These are phyloP conservation scores for Smutsia gigantea DNA, from an alignment of 2,797 vertebrate species.

Conservation along the genomic window DNA sequence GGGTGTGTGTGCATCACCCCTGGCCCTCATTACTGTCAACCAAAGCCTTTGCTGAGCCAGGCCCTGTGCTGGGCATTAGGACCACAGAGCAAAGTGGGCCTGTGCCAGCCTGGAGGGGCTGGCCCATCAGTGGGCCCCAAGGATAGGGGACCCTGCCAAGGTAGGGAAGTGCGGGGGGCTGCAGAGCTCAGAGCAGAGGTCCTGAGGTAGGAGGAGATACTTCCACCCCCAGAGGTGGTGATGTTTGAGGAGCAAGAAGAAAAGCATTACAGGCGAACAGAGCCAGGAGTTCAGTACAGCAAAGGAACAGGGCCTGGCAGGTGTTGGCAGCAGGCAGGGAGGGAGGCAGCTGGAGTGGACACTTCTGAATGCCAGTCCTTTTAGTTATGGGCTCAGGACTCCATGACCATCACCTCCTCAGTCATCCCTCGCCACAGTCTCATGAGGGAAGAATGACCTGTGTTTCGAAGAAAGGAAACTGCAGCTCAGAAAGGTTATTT, in stretches of 20 bases:
- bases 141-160: too few relatives aligned
- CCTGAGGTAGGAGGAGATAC: background rate
- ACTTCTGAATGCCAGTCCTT: background rate
- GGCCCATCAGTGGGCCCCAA: rapidly evolving
- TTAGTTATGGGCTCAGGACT: background rate
- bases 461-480: background rate
- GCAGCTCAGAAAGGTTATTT: background rate
- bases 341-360: background rate
- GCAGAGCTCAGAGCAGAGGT: background rate
- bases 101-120: background rate
- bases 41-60: background rate
- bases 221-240: background rate
- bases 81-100: background rate
- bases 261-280: background rate
- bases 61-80: background rate
- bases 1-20: background rate
- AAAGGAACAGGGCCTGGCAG: background rate
- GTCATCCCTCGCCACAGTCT: background rate
- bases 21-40: background rate
- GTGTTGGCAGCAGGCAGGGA: background rate
- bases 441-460: background rate
- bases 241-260: background rate
- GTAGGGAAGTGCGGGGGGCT: background rate
- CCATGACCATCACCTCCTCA: rapidly evolving
- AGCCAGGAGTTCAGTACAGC: background rate